Base-by-base conservation (phyloP, 1,140 invertebrate genomes). In the Drosophila mauritiana region DNA sequence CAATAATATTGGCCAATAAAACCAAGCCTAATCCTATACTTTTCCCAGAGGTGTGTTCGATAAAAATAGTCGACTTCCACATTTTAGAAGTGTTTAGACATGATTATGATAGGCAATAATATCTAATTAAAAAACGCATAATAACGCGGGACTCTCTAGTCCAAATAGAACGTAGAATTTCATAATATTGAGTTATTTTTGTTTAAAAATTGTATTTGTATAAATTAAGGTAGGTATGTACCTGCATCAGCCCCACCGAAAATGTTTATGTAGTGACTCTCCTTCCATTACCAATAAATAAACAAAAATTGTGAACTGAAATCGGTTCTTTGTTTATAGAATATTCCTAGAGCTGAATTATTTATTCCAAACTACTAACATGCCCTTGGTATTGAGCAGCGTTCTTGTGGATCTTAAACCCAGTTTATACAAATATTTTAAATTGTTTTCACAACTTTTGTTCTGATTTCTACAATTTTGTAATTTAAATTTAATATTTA, bases 1-100 rank as follows among this genome's bases (percentile, higher is more conserved):
- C 48, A 51, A 34, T 51, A 51, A 51, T 51, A 51, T 51, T 51
- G 48, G 48, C 27, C 48, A 51, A 51, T 51, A 51, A 51, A 51
- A 34, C 10, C 17, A 12, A 17, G 10, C 11, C 7, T 34, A 51
- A 34, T 51, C 15, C 15, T 10, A 15, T 48, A 31, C 0, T 49
- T 49, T 49, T 49, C 25, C 46, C 46, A 13, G 22, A 2, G 46
- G 22, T 13, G 12, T 10, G 22, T 27, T 27, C 0, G 10, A 49
- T 49, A 31, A 11, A 15, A 31, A 7, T 31, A 22, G 20, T 22
- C 2, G 20, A 22, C 20, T 22, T 0, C 20, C 20, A 2, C 20
- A 22, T 22, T 22, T 22, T 22, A 22, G 20, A 22, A 22, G 20
- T 22, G 20, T 22, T 22, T 22, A 22, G 2, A 22, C 2, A 3